Evolutionary conservation across 1,140 invertebrate species (phyloP).

Genomic region (Hyphantria cunea): DNA sequence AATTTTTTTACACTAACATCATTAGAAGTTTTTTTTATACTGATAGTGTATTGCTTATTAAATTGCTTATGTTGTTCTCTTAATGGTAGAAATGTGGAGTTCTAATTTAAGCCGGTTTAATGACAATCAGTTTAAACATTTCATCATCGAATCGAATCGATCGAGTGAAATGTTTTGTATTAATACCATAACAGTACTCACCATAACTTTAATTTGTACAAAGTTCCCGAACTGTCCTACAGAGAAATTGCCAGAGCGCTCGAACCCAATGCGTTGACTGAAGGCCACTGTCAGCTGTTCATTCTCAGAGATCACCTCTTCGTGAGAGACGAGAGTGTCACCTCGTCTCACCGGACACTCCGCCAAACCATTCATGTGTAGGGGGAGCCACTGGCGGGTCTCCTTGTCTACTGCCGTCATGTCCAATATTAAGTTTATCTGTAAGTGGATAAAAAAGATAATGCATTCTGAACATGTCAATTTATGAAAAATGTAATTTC

Average conservation of each 20-base stretch:
- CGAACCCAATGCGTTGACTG: slow-evolving; percentile 84
- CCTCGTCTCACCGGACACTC: slow-evolving; percentile 85
- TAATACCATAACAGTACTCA: slow-evolving; percentile 27
- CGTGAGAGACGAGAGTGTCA: slow-evolving; percentile 84
- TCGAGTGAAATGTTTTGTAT: too few relatives aligned
- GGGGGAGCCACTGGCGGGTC: slow-evolving; percentile 86
- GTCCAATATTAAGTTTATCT: slow-evolving; percentile 86
- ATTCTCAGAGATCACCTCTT: slow-evolving; percentile 88
- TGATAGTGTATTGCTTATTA: too few relatives aligned
- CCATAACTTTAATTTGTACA: slow-evolving; percentile 53
- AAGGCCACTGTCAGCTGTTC: slow-evolving; percentile 87
- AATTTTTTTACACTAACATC: too few relatives aligned
- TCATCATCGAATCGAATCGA: too few relatives aligned
- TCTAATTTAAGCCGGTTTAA: too few relatives aligned
- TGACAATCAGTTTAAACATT: too few relatives aligned
- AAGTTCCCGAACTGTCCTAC: slow-evolving; percentile 62
- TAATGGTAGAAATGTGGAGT: too few relatives aligned
- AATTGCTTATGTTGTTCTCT: too few relatives aligned
- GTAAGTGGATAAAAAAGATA: slow-evolving; percentile 12
- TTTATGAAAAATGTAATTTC: too few relatives aligned
- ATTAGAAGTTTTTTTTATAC: too few relatives aligned
- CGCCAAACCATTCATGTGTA: slow-evolving; percentile 87
- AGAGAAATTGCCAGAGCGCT: slow-evolving; percentile 60
- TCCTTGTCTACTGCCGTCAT: slow-evolving; percentile 83
- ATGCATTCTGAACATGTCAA: too few relatives aligned